Conservation (phyloP, 2,888 invertebrate species). For the Biston stratarius region DNA sequence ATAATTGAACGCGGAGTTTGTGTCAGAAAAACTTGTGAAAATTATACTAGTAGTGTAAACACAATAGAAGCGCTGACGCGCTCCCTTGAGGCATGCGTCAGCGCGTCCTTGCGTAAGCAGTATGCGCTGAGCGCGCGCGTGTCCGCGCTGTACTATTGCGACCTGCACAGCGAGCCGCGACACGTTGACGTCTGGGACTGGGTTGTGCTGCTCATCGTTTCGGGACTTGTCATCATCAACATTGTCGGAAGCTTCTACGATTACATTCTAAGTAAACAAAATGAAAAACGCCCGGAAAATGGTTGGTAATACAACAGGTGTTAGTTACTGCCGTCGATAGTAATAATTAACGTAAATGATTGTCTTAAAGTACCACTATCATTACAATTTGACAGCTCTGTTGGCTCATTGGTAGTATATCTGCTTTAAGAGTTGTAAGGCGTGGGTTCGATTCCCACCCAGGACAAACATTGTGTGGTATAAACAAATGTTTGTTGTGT, state of each 20-base stretch:
- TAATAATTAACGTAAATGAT: too few relatives aligned
- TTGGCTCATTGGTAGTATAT: too few relatives aligned
- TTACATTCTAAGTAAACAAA: conserved; percentile 4
- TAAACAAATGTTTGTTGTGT: too few relatives aligned
- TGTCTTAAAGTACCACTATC: too few relatives aligned
- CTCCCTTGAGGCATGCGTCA: conserved; percentile 25
- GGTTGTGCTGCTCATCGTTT: conserved; percentile 1
- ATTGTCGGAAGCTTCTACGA: conserved; percentile 20
- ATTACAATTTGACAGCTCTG: too few relatives aligned
- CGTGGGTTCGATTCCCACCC: too few relatives aligned
- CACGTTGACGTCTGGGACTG: conserved; percentile 9
- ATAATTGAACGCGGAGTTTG: conserved; percentile 20
- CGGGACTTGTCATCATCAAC: conserved; percentile 18
- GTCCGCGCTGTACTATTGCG: conserved; percentile 7
- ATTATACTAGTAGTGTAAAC: neutral
- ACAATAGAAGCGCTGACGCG: conserved; percentile 4
- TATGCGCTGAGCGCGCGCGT: conserved; percentile 21
- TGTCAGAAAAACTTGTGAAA: conserved; percentile 17
- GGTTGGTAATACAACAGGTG: too few relatives aligned
- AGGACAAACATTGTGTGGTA: too few relatives aligned
- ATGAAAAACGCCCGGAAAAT: neutral
- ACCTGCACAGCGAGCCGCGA: neutral
- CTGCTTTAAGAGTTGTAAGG: too few relatives aligned
- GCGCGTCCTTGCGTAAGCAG: conserved; percentile 16
- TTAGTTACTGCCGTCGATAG: too few relatives aligned